Percentiles rank a stretch among this genome's conserved stretches.
Evolutionary conservation across 1,140 invertebrate species (phyloP).

Genomic region (Drosophila melanica): DNA sequence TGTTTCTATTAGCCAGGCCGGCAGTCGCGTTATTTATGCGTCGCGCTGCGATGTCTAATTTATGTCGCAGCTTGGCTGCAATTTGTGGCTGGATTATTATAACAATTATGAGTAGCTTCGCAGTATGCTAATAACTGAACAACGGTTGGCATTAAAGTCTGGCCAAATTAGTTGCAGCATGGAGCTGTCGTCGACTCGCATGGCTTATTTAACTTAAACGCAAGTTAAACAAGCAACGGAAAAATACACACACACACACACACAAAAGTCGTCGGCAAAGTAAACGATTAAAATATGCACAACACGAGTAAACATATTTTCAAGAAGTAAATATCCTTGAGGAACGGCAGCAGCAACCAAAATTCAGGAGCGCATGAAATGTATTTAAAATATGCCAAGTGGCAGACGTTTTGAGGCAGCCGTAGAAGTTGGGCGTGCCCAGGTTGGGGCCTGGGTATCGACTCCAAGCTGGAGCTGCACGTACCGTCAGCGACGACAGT

Average conservation of each 20-base stretch:
- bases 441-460: constrained; percentile 10
- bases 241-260: constrained; percentile 36
- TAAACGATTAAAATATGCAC: constrained; percentile 84
- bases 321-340: constrained; percentile 83
- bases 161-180: constrained; percentile 37
- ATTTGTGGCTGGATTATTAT: constrained; percentile 53
- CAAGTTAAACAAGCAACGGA: constrained; percentile 67
- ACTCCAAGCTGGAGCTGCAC: constrained; percentile 34
- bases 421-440: neutral
- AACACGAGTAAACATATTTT: constrained; percentile 84
- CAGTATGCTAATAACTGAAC: constrained; percentile 43
- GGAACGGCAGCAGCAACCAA: constrained; percentile 38
- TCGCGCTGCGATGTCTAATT: constrained; percentile 26
- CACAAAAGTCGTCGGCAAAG: constrained; percentile 68
- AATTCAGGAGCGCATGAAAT: constrained; percentile 83
- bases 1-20: constrained; percentile 53
- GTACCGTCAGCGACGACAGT: constrained; percentile 69
- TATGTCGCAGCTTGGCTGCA: constrained; percentile 49
- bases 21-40: constrained; percentile 52
- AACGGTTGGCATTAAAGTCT: constrained; percentile 46
- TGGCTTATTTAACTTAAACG: constrained; percentile 80
- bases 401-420: constrained; percentile 56
- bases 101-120: constrained; percentile 32
- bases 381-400: constrained; percentile 83
- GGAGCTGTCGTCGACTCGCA: constrained; percentile 38